A percentile compares a stretch with the other conserved stretches of the same genome.
Conservation (phyloP, 53 echinoderm and acorn worm genomes). For the Mesocentrotus franciscanus region DNA sequence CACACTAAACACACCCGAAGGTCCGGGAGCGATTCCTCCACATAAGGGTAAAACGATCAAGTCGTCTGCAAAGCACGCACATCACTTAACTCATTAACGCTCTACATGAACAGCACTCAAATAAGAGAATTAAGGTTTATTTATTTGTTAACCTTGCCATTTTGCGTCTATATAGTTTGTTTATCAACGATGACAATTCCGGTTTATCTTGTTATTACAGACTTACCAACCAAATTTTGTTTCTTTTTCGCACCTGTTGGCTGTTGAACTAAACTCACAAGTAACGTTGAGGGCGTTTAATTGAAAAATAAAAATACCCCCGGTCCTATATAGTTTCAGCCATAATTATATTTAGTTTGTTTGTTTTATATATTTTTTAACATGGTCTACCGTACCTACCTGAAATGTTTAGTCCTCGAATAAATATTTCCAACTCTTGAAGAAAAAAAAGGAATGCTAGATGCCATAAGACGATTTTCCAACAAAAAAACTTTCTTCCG, state of each 20-base stretch:
- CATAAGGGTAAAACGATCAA: neutral
- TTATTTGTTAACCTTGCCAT: neutral
- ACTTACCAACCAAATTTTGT: neutral
- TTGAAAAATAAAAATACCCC: neutral
- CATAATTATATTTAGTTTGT: no score
- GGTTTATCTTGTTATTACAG: neutral
- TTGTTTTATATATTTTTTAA: no score
- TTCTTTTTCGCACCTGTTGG: conserved; percentile 14
- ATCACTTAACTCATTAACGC: neutral
- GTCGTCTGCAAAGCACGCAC: conserved; percentile 15
- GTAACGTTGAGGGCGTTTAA: neutral
- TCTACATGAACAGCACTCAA: neutral
- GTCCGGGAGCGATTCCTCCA: neutral
- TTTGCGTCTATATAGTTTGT: neutral
- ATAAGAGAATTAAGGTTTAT: neutral
- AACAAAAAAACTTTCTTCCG: no score
- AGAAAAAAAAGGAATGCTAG: no score
- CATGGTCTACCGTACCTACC: no score
- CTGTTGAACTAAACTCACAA: neutral
- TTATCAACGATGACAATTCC: neutral
- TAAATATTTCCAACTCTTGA: no score
- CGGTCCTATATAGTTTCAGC: no score
- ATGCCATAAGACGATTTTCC: no score
- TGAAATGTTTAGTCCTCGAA: no score
- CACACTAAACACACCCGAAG: neutral